Base-by-base conservation (phyloP, 2,113 vertebrate genomes). In the Elephantulus edwardii region DNA sequence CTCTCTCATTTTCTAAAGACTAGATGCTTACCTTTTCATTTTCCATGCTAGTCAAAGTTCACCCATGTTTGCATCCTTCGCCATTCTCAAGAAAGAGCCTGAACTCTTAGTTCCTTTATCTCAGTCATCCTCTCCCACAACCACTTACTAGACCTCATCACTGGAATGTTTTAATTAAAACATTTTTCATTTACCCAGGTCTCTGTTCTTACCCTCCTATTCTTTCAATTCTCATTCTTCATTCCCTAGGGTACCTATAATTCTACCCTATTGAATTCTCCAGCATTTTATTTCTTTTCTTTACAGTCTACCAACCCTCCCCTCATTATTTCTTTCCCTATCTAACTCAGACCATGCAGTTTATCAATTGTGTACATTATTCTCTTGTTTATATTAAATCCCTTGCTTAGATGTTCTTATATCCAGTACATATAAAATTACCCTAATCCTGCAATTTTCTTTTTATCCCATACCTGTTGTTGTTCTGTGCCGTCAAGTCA, bases 101-200 rank as follows among this genome's bases (percentile, higher is more conserved):
- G 44, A 28, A 22, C 22, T 70, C 68, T 70, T 38, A 42, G 20
- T 40, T 12, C 38, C 68, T 70, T 40, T 26, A 19, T 38, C 24
- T 12, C 22, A 70, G n/a, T 12, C 22, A 42, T 20, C 46, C 30
- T 60, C 7, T 86, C 50, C 12, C 68, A 38, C 24, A 22, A 38
- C 20, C 46, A 50, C 24, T 64, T 83, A n/a, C 40, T 87, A 46
- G 79, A 78, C 62, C 42, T 83, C 30, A 79, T 64, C 7, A 79
- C 54, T 48, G n/a, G 78, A 83, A 83, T 64, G 56, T 58, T 80
- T 83, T 83, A 87, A 48, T 88, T 87, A 40, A 56, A 22, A 91
- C 76, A 56, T 10, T 56, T 91, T 78, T 40, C 4, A 79, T 74
- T 54, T 56, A 56, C 75, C 35, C 8, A n/a, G 42, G 72, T 88